phyloP scores from a whole-genome alignment of 2,888 invertebrate genomes.

The Drosophila dives region DNA sequence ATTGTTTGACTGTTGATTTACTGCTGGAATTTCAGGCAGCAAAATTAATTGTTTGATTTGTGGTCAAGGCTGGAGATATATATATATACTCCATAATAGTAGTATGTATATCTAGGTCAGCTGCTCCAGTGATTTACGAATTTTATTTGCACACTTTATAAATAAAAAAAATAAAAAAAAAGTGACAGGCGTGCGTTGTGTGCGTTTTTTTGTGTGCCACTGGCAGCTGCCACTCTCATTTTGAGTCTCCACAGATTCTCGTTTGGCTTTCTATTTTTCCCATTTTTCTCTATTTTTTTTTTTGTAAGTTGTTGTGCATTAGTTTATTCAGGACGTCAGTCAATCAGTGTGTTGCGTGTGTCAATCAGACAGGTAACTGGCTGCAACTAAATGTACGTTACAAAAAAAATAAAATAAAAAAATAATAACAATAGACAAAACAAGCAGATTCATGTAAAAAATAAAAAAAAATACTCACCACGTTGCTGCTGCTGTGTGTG shows the following conservation, averaged over 20 bases:
- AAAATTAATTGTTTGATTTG: constrained; percentile 78
- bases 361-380: constrained; percentile 66
- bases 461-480: constrained; percentile 60
- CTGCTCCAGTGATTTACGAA: constrained; percentile 64
- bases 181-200: constrained; percentile 54
- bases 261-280: constrained; percentile 1
- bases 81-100: background rate
- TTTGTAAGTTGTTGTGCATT: constrained; percentile 33
- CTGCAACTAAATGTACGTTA: constrained; percentile 37
- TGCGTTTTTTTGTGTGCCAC: constrained; percentile 40
- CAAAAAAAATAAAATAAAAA: constrained; percentile 41
- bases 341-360: constrained; percentile 34
- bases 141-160: constrained; percentile 78
- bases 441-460: constrained; percentile 9
- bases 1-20: constrained; percentile 80
- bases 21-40: constrained; percentile 76
- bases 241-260: constrained; percentile 43
- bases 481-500: constrained; percentile 54
- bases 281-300: constrained; percentile 10
- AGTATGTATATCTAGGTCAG: constrained; percentile 44
- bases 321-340: constrained; percentile 40
- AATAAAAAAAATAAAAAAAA: constrained; percentile 75
- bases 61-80: constrained; percentile 35
- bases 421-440: constrained; percentile 34
- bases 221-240: constrained; percentile 57